phyloP scores from a whole-genome alignment of 2,888 invertebrate species.

The Allophyes oxyacanthae region DNA sequence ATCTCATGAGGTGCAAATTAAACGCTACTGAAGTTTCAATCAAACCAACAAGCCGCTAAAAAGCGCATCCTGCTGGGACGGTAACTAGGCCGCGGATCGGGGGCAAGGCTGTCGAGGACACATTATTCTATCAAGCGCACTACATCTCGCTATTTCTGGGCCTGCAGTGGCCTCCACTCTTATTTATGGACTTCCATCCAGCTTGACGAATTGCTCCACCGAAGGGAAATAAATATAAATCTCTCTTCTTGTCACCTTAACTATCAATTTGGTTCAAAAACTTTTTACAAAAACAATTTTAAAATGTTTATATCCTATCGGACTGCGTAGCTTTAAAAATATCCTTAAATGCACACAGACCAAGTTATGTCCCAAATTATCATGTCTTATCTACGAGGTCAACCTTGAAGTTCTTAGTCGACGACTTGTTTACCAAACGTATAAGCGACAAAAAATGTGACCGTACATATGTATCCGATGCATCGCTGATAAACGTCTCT shows the following conservation, averaged over 20 bases:
- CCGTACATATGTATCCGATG: slow-evolving; percentile 41
- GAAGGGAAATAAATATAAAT: slow-evolving; percentile 25
- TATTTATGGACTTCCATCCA: slow-evolving; percentile 62
- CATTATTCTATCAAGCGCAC: slow-evolving; percentile 85
- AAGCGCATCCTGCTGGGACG: slow-evolving; percentile 80
- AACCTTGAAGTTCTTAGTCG: slow-evolving; percentile 84
- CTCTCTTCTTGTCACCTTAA: slow-evolving; percentile 19
- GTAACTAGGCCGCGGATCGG: slow-evolving; percentile 79
- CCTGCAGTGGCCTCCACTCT: slow-evolving; percentile 64
- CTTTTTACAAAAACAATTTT: slow-evolving; percentile 30
- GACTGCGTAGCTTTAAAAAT: slow-evolving; percentile 57
- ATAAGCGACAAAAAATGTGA: slow-evolving; percentile 73
- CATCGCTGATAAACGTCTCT: slow-evolving; percentile 55
- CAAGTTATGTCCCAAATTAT: slow-evolving; percentile 82
- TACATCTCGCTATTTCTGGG: slow-evolving; percentile 72
- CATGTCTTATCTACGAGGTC: slow-evolving; percentile 84
- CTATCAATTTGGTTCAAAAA: slow-evolving; percentile 30
- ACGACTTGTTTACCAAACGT: slow-evolving; percentile 79
- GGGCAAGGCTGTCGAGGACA: slow-evolving; percentile 83
- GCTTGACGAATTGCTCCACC: slow-evolving; percentile 37
- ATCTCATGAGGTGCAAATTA: slow-evolving; percentile 35
- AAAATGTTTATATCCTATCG: slow-evolving; percentile 23
- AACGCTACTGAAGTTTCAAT: slow-evolving; percentile 43
- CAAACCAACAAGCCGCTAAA: slow-evolving; percentile 61
- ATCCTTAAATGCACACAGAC: slow-evolving; percentile 67